Percentiles rank a stretch among this genome's conserved stretches.
Evolutionary conservation across 2,113 vertebrate species (phyloP).

Genomic region (Muscicapa adusta): DNA sequence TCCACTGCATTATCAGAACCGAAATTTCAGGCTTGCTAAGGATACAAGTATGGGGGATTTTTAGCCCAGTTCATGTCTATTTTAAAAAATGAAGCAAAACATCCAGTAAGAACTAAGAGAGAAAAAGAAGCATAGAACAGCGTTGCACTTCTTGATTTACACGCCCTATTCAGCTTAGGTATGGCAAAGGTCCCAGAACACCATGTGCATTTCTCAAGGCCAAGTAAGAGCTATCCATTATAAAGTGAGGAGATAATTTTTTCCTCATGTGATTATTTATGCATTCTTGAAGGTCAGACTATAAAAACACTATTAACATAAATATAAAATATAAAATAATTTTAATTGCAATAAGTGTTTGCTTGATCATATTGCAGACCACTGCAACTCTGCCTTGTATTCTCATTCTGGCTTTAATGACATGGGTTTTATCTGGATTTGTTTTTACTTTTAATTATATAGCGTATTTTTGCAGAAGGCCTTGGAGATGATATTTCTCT

Average conservation of each 20-base stretch:
- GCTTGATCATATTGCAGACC: not conserved
- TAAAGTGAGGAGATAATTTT: not conserved
- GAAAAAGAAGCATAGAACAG: not conserved
- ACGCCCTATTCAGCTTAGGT: not conserved
- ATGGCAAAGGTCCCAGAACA: conserved; percentile 19
- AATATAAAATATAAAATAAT: not conserved
- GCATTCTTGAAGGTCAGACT: not conserved
- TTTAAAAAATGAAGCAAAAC: not conserved
- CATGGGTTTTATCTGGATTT: no score
- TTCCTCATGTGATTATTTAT: not conserved
- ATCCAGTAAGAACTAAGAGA: not conserved
- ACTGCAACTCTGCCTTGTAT: not conserved
- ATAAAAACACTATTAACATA: not conserved
- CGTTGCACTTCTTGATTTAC: not conserved
- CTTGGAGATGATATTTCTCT: not conserved
- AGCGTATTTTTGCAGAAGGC: not conserved
- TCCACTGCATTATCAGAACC: conserved; percentile 1
- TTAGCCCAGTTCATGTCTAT: not conserved
- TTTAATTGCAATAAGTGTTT: not conserved
- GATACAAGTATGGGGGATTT: fast-evolving
- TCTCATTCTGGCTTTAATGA: not conserved
- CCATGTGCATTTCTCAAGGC: not conserved
- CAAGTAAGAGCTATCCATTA: not conserved
- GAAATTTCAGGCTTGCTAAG: not conserved
- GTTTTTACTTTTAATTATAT: not conserved